Conservation (phyloP, 2,113 vertebrate species). For the Sceloporus tristichus region DNA sequence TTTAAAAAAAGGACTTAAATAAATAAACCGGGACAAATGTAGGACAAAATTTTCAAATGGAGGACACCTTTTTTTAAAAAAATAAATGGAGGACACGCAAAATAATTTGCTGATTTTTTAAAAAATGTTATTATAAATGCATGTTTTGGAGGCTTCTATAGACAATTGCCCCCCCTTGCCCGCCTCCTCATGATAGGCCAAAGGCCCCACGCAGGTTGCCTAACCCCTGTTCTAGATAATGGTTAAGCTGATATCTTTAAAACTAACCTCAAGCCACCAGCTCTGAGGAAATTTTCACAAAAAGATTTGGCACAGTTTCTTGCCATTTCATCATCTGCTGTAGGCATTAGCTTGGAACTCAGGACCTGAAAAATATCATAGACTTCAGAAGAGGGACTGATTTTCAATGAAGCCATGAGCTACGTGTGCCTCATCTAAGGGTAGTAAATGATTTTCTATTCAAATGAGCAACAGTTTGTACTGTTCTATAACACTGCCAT, state of each 20-base stretch:
- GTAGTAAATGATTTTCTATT: background rate
- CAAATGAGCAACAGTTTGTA: background rate
- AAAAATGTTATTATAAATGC: no score
- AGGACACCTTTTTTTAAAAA: no score
- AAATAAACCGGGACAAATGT: no score
- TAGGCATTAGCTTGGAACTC: slow-evolving; percentile 99
- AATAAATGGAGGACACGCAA: no score
- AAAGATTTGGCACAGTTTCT: slow-evolving; percentile 98
- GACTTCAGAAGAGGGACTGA: slow-evolving; percentile 19
- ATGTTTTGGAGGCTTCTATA: no score
- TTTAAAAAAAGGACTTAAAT: no score
- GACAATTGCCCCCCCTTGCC: no score
- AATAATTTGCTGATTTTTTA: no score
- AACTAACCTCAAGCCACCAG: slow-evolving; percentile 93
- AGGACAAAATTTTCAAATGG: no score
- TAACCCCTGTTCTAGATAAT: background rate
- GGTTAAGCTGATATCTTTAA: slow-evolving; percentile 21
- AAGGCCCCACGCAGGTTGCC: no score
- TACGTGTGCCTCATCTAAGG: background rate
- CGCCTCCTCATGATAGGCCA: no score
- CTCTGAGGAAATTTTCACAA: slow-evolving; percentile 98
- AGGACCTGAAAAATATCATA: slow-evolving; percentile 85
- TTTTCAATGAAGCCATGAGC: background rate
- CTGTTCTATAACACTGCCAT: background rate
- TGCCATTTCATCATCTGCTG: slow-evolving; percentile 98